Base-by-base conservation (phyloP, 2,797 vertebrate genomes). In the Lindbergichthys nudifrons region DNA sequence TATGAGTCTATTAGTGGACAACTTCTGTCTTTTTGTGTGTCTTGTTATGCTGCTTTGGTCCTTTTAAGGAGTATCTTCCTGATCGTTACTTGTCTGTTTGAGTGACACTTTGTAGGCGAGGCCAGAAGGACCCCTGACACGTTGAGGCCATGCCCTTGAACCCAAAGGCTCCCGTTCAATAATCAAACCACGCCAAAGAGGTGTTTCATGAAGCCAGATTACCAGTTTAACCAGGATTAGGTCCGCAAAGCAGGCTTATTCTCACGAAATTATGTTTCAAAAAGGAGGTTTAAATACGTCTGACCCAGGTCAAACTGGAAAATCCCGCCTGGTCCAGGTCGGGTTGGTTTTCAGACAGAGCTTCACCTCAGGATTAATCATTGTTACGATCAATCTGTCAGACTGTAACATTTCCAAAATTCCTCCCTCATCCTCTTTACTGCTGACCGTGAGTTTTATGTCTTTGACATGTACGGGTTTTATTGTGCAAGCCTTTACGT, bases 371-470 rank as follows among this genome's bases (percentile, higher is more conserved):
- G n/a, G 46, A 59, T 58, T 30, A 39, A 50, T 16, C 12, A 45
- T 18, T 15, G 45, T 67, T 45, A 51, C 32, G 32, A 36, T 36
- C 30, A 54, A 51, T 67, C 36, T 45, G 46, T 14, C 32, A 54
- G 18, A 36, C 59, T 19, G 23, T 30, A 36, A 32, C 18, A 6
- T 65, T 32, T 65, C 57, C 59, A 41, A 53, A 73, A 32, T 36
- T 36, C 32, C 32, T 36, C 32, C 32, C 32, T 36, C 8, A 36
- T 75, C 30, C 47, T 63, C 10, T 23, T 50, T 16, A 39, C 47
- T 11, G 19, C 47, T 21, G 18, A n/a, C 3, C 15, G 10, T 16
- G 19, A 18, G 30, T 32, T n/a, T 8, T 12, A 36, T 43, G 56
- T 18, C 11, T 3, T 41, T 32, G 50, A 42, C 41, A 51, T 19